Base-by-base conservation (phyloP, 2,113 vertebrate genomes). In the Erythrolamprus reginae region DNA sequence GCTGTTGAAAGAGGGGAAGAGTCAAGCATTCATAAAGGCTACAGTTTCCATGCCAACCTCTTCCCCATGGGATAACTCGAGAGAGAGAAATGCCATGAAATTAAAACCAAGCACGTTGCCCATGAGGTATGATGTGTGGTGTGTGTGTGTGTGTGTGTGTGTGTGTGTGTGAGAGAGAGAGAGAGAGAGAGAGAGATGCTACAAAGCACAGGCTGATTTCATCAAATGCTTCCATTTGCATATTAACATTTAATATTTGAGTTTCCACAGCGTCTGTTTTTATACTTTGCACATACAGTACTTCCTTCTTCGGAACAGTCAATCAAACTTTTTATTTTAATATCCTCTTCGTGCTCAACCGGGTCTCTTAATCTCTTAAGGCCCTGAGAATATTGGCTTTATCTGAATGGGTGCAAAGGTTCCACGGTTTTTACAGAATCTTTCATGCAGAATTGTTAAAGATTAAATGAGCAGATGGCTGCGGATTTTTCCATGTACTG, bases 11-110 rank as follows among this genome's bases (percentile, higher is more conserved):
- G 91, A 90, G 88, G 86, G 23, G 82, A 90, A 83, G 9, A 23
- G 91, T 38, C 52, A 88, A 33, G 95, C 90, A 94, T 94, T 86
- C 85, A 87, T 84, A 38, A 93, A 95, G 94, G 93, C 92, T 94
- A 84, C 83, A 0, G 97, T 97, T 97, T 94, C 97, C 95, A 97
- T 97, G 96, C 93, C 97, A 97, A 97, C 97, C 17, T 92, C n/a
- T 88, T 96, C 91, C 90, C 87, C 45, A 21, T 92, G 89, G 92
- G 91, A 93, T 90, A 94, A 91, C 93, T 92, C 90, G 92, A 93
- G 89, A 95, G 95, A 94, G 92, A 86, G 86, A 92, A 95, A 96
- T 96, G 94, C 92, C 95, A 89, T 93, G 94, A 95, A 96, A 93
- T 82, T 93, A 93, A 94, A 90, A 89, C 89, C 88, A 53, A 94